phyloP scores from a whole-genome alignment of 2,113 vertebrate genomes.

The Ramphastos sulfuratus region DNA sequence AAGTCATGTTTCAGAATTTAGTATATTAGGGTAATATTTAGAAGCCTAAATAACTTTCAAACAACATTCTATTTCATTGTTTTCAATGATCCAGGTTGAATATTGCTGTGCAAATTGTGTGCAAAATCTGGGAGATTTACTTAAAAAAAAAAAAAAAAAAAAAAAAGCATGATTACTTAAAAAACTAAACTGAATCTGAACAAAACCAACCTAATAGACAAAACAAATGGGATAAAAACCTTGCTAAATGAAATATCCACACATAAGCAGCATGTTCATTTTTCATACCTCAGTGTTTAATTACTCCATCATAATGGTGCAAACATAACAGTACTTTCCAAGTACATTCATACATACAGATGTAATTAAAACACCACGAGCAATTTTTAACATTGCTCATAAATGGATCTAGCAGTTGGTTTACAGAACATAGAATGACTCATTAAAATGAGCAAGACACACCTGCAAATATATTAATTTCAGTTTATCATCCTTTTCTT shows the following conservation, averaged over 20 bases:
- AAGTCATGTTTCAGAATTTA: neutral
- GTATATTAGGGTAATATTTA: neutral
- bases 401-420: neutral
- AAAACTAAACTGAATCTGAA: neutral
- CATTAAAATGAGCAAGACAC: neutral
- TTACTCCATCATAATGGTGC: neutral
- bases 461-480: neutral
- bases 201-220: rapidly evolving
- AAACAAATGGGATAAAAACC: neutral
- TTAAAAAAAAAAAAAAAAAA: too few relatives aligned
- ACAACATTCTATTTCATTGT: neutral
- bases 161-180: neutral
- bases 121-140: neutral
- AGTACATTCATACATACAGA: neutral
- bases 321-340: neutral
- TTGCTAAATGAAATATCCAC: neutral
- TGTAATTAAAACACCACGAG: neutral
- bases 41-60: neutral
- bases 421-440: neutral
- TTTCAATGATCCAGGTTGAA: neutral
- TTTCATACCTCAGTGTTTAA: neutral
- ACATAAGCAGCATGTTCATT: neutral
- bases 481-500: neutral
- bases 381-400: neutral
- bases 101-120: neutral